These are phyloP conservation scores for Buathra laborator DNA, from an alignment of 2,888 invertebrate genomes.

Conservation along the genomic window DNA sequence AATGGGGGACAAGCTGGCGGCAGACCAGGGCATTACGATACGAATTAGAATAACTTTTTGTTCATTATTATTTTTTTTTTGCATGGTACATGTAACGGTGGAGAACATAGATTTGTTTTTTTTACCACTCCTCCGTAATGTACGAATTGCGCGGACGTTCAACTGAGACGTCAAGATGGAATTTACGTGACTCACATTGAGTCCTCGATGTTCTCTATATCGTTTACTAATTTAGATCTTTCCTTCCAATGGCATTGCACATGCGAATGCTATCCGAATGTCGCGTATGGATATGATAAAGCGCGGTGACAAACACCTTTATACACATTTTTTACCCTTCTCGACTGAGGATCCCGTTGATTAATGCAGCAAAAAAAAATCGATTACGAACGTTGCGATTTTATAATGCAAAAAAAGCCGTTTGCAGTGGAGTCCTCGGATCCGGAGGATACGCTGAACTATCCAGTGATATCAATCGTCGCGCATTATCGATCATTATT, in stretches of 20 bases:
- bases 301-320: neutral
- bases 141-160: slow-evolving; percentile 45
- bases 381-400: neutral
- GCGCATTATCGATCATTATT: neutral
- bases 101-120: slow-evolving; percentile 33
- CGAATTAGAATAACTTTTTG: slow-evolving; percentile 70
- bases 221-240: slow-evolving; percentile 11
- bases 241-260: slow-evolving; percentile 43
- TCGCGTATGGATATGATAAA: slow-evolving; percentile 7
- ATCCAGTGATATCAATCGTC: neutral
- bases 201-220: slow-evolving; percentile 63
- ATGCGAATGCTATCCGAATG: slow-evolving; percentile 48
- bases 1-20: slow-evolving; percentile 49
- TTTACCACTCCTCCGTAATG: slow-evolving; percentile 53
- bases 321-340: slow-evolving; percentile 21
- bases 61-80: slow-evolving; percentile 45
- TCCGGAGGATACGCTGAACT: neutral
- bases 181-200: slow-evolving; percentile 78
- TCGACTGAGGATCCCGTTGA: neutral
- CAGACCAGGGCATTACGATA: slow-evolving; percentile 78
- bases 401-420: slow-evolving; percentile 6
- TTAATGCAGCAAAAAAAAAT: neutral
- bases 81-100: slow-evolving; percentile 43
- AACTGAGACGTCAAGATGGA: slow-evolving; percentile 39
- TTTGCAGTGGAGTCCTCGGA: neutral